These are phyloP conservation scores for Lycia hirtaria DNA, from an alignment of 2,888 invertebrate species.

Conservation along the genomic window DNA sequence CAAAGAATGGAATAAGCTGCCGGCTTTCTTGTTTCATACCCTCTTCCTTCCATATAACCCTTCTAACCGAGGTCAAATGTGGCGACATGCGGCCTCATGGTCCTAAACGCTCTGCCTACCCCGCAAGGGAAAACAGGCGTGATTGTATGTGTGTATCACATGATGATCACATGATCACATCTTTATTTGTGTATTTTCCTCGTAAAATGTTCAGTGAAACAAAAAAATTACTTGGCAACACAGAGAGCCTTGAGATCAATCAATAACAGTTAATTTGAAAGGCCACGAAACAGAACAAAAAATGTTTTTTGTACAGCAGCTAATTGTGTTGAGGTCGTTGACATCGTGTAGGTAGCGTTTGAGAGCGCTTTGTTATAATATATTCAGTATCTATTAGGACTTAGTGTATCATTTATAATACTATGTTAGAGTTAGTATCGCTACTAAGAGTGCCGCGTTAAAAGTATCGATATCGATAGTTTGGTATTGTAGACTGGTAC, in stretches of 20 bases:
- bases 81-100: too few species aligned
- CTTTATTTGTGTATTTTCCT: not conserved
- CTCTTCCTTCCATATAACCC: too few species aligned
- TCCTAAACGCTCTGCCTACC: too few species aligned
- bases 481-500: too few species aligned
- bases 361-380: not conserved
- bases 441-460: not conserved
- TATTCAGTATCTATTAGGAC: not conserved
- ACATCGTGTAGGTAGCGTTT: slow-evolving; percentile 8
- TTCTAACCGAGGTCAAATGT: too few species aligned
- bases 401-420: not conserved
- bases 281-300: slow-evolving; percentile 20
- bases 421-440: not conserved
- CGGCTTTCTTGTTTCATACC: too few species aligned
- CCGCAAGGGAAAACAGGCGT: too few species aligned
- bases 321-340: slow-evolving; percentile 18
- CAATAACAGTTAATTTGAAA: slow-evolving; percentile 30
- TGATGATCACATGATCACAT: too few species aligned
- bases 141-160: too few species aligned
- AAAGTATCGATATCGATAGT: slow-evolving; percentile 20
- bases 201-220: not conserved
- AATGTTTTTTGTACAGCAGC: slow-evolving; percentile 30
- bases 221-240: slow-evolving; percentile 14
- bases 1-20: too few species aligned
- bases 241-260: slow-evolving; percentile 23